Percentiles rank a stretch among this genome's conserved stretches.
Conservation (phyloP, 92 coral and sea anemone species). For the Epizoanthus illoricatus region DNA sequence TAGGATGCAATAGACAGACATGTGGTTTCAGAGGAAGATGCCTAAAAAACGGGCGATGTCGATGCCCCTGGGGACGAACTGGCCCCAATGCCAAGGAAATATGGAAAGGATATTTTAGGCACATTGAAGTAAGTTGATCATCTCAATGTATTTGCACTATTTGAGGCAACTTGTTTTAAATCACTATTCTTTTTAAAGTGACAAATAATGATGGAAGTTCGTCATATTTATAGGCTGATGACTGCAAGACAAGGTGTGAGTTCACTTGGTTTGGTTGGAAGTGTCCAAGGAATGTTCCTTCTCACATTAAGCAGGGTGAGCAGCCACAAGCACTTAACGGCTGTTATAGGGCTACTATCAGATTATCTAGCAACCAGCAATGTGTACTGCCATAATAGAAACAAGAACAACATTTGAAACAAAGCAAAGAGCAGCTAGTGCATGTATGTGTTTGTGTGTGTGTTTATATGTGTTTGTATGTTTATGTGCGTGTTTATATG, state of each 20-base stretch:
- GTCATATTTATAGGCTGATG: background rate
- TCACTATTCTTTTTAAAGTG: background rate
- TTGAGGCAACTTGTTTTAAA: background rate
- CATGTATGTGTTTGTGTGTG: too few species aligned
- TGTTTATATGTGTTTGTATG: too few species aligned
- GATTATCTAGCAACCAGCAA: too few species aligned
- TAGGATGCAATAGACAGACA: background rate
- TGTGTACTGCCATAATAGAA: too few species aligned
- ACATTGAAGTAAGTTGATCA: background rate
- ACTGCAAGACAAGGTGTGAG: constrained; percentile 5
- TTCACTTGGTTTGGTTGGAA: background rate
- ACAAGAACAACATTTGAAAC: too few species aligned
- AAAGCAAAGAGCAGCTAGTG: too few species aligned
- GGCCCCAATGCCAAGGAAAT: background rate
- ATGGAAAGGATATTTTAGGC: background rate
- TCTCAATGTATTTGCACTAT: background rate
- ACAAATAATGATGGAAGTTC: background rate
- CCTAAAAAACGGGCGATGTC: constrained; percentile 9
- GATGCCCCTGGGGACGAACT: background rate
- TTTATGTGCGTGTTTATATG: too few species aligned
- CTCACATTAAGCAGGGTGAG: background rate
- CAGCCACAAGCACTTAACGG: too few species aligned
- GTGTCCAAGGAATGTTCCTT: background rate
- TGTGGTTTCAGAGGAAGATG: background rate
- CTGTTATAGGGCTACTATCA: too few species aligned